A percentile compares a stretch with the other conserved stretches of the same genome.
Evolutionary conservation across 2,113 vertebrate genomes (phyloP).

Genomic region (Morone chrysops): DNA sequence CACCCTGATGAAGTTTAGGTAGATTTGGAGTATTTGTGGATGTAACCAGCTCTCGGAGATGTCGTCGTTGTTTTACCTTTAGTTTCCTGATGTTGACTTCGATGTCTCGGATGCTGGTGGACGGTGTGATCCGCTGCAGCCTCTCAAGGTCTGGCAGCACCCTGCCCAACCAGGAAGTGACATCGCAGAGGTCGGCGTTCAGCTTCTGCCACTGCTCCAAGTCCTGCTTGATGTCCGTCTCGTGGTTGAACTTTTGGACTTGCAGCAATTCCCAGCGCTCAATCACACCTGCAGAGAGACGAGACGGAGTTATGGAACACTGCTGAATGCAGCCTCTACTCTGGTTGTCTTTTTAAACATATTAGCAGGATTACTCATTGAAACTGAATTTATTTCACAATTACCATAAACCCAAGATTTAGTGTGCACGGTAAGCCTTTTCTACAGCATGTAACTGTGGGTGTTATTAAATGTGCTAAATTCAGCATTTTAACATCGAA

Average conservation of each 20-base stretch:
- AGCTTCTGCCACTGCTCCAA: slow-evolving; percentile 87
- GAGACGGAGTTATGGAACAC: not conserved
- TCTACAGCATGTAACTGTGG: too few species aligned
- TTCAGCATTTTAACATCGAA: not conserved
- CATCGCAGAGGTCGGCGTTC: slow-evolving; percentile 83
- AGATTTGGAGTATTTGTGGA: too few species aligned
- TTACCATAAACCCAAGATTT: too few species aligned
- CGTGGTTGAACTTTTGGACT: slow-evolving; percentile 79
- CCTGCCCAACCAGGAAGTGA: slow-evolving; percentile 88
- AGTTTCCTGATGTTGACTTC: slow-evolving; percentile 84
- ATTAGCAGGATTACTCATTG: not conserved
- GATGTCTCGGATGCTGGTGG: slow-evolving; percentile 80
- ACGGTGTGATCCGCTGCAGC: slow-evolving; percentile 75
- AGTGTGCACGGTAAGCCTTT: too few species aligned
- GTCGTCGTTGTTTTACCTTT: slow-evolving; percentile 80
- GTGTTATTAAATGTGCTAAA: not conserved
- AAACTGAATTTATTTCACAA: too few species aligned
- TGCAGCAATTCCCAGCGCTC: slow-evolving; percentile 92
- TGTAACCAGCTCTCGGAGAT: not conserved
- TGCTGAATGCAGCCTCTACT: too few species aligned
- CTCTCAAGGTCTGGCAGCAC: slow-evolving; percentile 87
- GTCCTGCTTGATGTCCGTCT: slow-evolving; percentile 80
- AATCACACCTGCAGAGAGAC: slow-evolving; percentile 85
- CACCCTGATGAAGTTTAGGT: too few species aligned
- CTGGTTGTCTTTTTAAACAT: not conserved